These are phyloP conservation scores for Drosophila setifemur DNA, from an alignment of 1,140 invertebrate species.

Conservation along the genomic window DNA sequence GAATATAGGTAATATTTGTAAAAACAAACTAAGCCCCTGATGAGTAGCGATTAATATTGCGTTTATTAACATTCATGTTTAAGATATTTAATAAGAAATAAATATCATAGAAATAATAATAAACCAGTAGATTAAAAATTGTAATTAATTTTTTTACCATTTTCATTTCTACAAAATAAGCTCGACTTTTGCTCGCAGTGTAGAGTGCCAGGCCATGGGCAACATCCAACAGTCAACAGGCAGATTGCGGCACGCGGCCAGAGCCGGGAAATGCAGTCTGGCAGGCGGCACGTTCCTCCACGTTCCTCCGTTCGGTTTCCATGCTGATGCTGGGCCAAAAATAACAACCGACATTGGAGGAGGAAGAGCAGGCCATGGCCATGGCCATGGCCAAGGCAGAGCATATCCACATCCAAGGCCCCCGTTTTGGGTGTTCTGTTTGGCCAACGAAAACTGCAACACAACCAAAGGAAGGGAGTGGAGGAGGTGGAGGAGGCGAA, in stretches of 20 bases:
- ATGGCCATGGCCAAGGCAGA: slow-evolving; percentile 24
- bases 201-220: no score
- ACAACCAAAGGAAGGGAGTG: background rate
- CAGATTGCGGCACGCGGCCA: slow-evolving; percentile 33
- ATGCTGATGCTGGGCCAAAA: slow-evolving; percentile 67
- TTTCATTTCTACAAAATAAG: no score
- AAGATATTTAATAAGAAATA: no score
- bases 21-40: no score
- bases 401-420: slow-evolving; percentile 31
- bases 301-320: slow-evolving; percentile 43
- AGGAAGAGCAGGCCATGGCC: slow-evolving; percentile 10
- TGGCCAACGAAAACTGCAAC: slow-evolving; percentile 67
- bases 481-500: background rate
- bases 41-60: no score
- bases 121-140: no score
- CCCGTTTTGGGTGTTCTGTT: slow-evolving; percentile 60
- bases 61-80: no score
- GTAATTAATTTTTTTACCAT: no score
- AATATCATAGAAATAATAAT: no score
- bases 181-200: background rate
- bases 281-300: slow-evolving; percentile 24
- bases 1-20: no score
- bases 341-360: slow-evolving; percentile 47
- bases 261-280: slow-evolving; percentile 33
- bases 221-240: slow-evolving; percentile 34